Evolutionary conservation across 2,113 vertebrate species (phyloP).

Genomic region (Suricata suricatta): DNA sequence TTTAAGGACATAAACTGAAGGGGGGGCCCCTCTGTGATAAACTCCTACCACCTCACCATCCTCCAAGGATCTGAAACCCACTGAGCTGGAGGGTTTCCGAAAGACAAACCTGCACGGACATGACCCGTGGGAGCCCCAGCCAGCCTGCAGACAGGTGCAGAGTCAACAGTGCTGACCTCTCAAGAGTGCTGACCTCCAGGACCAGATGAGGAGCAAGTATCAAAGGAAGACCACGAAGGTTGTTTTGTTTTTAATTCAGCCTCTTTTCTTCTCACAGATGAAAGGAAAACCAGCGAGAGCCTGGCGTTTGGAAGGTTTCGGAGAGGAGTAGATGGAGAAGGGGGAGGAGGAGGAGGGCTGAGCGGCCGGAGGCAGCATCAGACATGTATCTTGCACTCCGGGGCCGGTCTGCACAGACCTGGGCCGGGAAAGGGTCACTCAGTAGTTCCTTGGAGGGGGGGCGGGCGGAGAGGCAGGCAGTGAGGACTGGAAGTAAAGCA

Average conservation of each 20-base stretch:
- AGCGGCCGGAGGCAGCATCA: not conserved
- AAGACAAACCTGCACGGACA: accelerated
- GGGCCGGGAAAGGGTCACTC: not conserved
- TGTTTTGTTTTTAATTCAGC: not conserved
- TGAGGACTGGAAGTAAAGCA: not conserved
- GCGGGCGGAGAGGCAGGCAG: not conserved
- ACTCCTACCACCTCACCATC: not conserved
- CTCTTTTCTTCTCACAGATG: not conserved
- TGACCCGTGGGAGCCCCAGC: not conserved
- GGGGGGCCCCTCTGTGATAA: accelerated
- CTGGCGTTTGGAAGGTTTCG: not conserved
- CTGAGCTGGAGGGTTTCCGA: not conserved
- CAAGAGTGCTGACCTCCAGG: not conserved
- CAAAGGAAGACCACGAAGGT: not conserved
- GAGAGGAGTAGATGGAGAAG: not conserved
- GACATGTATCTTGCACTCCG: accelerated
- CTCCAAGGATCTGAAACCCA: not conserved
- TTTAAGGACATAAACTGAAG: not conserved
- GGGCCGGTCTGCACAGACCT: not conserved
- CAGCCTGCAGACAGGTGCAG: accelerated
- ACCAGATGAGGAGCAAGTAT: not conserved
- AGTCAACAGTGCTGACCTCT: too few relatives aligned
- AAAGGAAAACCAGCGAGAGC: not conserved
- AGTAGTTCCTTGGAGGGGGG: accelerated
- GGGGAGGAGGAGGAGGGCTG: not conserved